phyloP scores from a whole-genome alignment of 2,888 invertebrate genomes.

The Lasioglossum marginatum region DNA sequence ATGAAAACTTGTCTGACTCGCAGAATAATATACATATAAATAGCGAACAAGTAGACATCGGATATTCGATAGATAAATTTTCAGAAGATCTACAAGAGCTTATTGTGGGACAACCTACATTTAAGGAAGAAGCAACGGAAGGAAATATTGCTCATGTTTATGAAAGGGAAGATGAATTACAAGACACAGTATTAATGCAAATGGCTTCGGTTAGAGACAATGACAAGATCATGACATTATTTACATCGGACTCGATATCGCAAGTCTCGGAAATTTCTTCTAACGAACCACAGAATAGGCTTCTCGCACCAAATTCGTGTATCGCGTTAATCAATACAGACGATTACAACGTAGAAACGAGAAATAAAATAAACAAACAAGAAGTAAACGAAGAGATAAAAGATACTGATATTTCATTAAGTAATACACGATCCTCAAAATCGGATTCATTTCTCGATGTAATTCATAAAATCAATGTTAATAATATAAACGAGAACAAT shows the following conservation, averaged over 20 bases:
- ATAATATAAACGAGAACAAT: slow-evolving; percentile 19
- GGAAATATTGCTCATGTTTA: not conserved
- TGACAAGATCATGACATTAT: slow-evolving; percentile 3
- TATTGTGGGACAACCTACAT: not conserved
- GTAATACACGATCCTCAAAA: slow-evolving; percentile 23
- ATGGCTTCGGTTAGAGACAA: slow-evolving; percentile 3
- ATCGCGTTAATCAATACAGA: slow-evolving; percentile 6
- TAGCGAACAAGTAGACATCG: slow-evolving; percentile 7
- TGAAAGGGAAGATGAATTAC: slow-evolving; percentile 5
- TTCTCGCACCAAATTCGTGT: slow-evolving; percentile 5
- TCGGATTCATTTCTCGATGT: slow-evolving; percentile 12
- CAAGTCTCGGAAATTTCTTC: slow-evolving; percentile 7
- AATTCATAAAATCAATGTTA: slow-evolving; percentile 27
- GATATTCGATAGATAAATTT: slow-evolving; percentile 16
- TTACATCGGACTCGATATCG: slow-evolving; percentile 10
- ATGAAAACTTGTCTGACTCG: slow-evolving; percentile 15
- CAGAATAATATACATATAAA: slow-evolving; percentile 14
- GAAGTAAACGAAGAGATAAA: slow-evolving; percentile 28
- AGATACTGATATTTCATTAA: slow-evolving; percentile 12
- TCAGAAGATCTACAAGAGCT: slow-evolving; percentile 17
- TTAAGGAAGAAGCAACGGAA: slow-evolving; percentile 7
- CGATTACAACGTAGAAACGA: slow-evolving; percentile 32
- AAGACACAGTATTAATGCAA: slow-evolving; percentile 20
- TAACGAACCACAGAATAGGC: slow-evolving; percentile 6
- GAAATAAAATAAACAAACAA: slow-evolving; percentile 53